These are phyloP conservation scores for Entomyzon cyanotis DNA, from an alignment of 2,113 vertebrate genomes.

Conservation along the genomic window DNA sequence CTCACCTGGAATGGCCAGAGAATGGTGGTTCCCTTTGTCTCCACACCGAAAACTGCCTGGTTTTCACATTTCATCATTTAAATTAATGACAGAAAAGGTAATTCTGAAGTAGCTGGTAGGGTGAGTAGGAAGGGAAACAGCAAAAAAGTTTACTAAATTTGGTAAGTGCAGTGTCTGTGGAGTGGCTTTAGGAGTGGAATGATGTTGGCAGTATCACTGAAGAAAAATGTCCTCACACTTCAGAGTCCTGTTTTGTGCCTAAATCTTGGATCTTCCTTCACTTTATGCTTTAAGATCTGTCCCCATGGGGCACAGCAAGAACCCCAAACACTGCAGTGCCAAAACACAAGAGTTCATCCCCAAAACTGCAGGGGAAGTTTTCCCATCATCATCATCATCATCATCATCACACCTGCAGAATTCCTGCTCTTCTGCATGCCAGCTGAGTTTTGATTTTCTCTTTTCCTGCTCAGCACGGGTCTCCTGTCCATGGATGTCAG, in stretches of 20 bases:
- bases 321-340: background rate
- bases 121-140: background rate
- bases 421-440: background rate
- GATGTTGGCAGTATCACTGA: background rate
- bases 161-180: background rate
- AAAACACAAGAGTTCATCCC: background rate
- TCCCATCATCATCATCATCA: background rate
- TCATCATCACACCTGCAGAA: background rate
- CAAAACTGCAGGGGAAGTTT: fast-evolving
- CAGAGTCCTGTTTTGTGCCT: background rate
- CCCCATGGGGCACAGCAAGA: background rate
- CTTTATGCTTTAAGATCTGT: background rate
- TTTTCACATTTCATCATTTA: too few species aligned
- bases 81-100: too few species aligned
- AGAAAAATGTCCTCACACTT: background rate
- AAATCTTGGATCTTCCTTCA: background rate
- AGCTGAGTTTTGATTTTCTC: background rate
- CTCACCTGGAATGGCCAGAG: too few species aligned
- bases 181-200: background rate
- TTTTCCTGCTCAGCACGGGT: background rate
- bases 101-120: background rate
- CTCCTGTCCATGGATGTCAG: fast-evolving
- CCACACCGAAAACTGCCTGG: too few species aligned
- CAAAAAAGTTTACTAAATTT: background rate
- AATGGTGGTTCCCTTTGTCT: too few species aligned